phyloP scores from a whole-genome alignment of 2,113 vertebrate species.

The Melanerpes formicivorus region DNA sequence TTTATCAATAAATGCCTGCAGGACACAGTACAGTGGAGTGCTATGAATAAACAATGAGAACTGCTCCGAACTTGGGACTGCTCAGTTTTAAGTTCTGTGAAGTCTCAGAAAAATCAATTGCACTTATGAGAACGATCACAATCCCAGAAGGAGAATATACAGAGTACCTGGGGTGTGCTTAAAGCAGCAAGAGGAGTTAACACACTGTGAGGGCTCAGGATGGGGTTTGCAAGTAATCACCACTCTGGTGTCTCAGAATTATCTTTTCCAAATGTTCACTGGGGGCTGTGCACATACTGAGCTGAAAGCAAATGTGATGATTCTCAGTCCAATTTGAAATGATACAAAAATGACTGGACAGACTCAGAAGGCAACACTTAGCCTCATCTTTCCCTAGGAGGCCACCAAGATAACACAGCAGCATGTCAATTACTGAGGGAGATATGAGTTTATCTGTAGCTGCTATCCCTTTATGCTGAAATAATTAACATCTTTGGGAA shows the following conservation, averaged over 20 bases:
- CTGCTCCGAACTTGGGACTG: conserved; percentile 16
- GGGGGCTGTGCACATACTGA: conserved; percentile 20
- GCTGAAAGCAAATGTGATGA: conserved; percentile 49
- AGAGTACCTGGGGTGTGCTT: conserved; percentile 1
- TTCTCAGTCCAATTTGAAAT: conserved; percentile 13
- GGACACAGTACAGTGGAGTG: not conserved
- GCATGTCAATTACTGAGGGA: conserved; percentile 1
- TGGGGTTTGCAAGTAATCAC: conserved; percentile 45
- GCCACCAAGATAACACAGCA: not conserved
- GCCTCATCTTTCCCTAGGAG: conserved; percentile 10
- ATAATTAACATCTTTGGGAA: conserved; percentile 35
- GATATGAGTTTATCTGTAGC: not conserved
- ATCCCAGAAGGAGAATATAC: conserved; percentile 6
- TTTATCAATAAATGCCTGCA: conserved; percentile 62
- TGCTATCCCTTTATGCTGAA: conserved; percentile 1
- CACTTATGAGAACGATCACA: not conserved
- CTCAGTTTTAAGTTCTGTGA: conserved; percentile 28
- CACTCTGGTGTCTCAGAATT: not conserved
- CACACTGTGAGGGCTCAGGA: not conserved
- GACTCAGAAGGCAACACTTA: conserved; percentile 29
- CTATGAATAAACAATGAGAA: conserved; percentile 42
- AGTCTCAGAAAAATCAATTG: conserved; percentile 7
- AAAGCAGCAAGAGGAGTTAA: conserved; percentile 40
- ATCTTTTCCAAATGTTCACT: conserved; percentile 50
- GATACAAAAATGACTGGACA: conserved; percentile 23